Conservation (phyloP, 2,113 vertebrate genomes). For the Phainopepla nitens region DNA sequence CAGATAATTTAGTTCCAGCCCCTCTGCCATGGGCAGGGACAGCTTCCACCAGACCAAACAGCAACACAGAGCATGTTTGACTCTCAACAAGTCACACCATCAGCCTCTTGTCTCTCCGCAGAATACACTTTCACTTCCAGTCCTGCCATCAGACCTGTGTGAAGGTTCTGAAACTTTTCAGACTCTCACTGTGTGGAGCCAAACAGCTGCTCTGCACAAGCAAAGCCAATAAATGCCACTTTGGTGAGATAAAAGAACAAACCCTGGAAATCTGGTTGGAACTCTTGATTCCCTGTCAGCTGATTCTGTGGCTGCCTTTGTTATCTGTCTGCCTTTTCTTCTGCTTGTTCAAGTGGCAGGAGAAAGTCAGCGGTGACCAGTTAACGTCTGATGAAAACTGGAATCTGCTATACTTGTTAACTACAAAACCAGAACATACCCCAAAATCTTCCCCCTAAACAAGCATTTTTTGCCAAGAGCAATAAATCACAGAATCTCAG, state of each 20-base stretch:
- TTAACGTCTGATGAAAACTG: not conserved
- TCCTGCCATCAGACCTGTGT: not conserved
- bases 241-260: not conserved
- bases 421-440: not conserved
- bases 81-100: not conserved
- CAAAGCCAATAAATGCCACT: rapidly evolving
- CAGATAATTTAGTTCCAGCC: not conserved
- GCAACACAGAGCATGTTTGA: rapidly evolving
- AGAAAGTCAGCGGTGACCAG: not conserved
- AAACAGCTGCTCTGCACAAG: not conserved
- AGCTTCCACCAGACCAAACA: not conserved
- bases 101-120: not conserved
- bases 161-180: not conserved
- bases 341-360: not conserved
- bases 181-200: rapidly evolving
- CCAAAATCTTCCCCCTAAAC: not conserved
- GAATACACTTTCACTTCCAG: not conserved
- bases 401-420: not conserved
- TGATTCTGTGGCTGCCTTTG: not conserved
- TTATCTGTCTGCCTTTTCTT: not conserved
- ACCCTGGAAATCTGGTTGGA: not conserved
- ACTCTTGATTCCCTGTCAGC: not conserved
- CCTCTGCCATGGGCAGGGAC: not conserved
- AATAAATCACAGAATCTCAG: not conserved
- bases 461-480: too few species aligned